Percentiles rank a stretch among this genome's conserved stretches.
Evolutionary conservation across 2,113 vertebrate species (phyloP).

Genomic region (Chaetura pelagica): DNA sequence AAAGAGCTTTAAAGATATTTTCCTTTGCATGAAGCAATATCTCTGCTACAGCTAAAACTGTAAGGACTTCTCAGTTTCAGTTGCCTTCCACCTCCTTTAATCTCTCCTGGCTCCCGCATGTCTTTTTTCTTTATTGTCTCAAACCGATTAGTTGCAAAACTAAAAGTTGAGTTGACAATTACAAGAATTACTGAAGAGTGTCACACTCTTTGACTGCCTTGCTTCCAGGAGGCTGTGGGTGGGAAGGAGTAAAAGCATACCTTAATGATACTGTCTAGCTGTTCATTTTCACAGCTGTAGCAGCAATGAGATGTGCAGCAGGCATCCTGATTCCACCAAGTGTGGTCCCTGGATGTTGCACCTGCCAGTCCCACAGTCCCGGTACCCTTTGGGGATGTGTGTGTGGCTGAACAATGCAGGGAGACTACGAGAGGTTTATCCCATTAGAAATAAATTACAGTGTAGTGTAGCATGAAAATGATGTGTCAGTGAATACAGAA

Average conservation of each 20-base stretch:
- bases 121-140: not conserved
- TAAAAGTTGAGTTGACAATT: conserved; percentile 9
- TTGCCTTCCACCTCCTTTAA: not conserved
- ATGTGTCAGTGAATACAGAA: conserved; percentile 64
- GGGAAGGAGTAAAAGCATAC: conserved; percentile 29
- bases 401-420: conserved; percentile 16
- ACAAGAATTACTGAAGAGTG: not conserved
- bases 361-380: conserved; percentile 17
- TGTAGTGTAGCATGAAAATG: conserved; percentile 70
- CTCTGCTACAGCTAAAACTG: not conserved
- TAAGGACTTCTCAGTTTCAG: not conserved
- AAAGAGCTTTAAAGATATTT: not conserved
- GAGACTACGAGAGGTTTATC: conserved; percentile 61
- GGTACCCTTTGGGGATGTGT: not conserved
- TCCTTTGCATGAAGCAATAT: not conserved
- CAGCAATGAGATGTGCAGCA: conserved; percentile 15
- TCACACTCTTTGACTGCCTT: not conserved
- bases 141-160: not conserved
- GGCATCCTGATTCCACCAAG: not conserved
- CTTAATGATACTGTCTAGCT: conserved; percentile 31
- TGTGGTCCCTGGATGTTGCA: not conserved
- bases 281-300: conserved; percentile 51
- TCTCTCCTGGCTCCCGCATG: not conserved
- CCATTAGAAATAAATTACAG: conserved; percentile 72
- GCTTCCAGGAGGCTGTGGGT: conserved; percentile 18